phyloP scores from a whole-genome alignment of 2,797 vertebrate species.

The Bradypodion ventrale region DNA sequence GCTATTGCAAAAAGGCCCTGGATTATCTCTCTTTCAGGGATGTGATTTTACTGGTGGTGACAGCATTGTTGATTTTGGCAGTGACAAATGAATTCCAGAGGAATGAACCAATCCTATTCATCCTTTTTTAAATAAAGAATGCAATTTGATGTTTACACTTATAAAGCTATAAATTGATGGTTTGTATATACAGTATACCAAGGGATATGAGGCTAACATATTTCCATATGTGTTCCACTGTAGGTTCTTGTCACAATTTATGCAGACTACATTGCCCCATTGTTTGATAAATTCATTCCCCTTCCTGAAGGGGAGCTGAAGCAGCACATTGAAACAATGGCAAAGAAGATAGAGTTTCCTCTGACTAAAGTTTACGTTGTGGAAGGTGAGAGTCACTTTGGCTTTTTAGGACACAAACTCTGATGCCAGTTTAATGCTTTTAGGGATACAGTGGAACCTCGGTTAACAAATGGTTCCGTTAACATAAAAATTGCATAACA shows the following conservation, averaged over 20 bases:
- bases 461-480: too few relatives aligned
- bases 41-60: too few relatives aligned
- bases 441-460: too few relatives aligned
- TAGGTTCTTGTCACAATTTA: conserved; percentile 98
- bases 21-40: too few relatives aligned
- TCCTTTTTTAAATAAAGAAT: background rate
- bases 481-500: too few relatives aligned
- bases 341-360: conserved; percentile 92
- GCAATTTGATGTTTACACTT: background rate
- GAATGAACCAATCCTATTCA: background rate
- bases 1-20: too few relatives aligned
- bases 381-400: conserved; percentile 84
- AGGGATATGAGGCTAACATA: background rate
- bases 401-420: background rate
- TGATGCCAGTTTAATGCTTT: background rate
- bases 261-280: conserved; percentile 96
- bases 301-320: conserved; percentile 94
- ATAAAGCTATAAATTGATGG: background rate
- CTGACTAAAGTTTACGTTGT: conserved; percentile 97
- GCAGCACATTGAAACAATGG: conserved; percentile 91
- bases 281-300: conserved; percentile 98
- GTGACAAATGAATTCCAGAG: background rate
- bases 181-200: background rate
- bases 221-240: conserved; percentile 44
- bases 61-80: too few relatives aligned